phyloP scores from a whole-genome alignment of 2,888 invertebrate species.

The Ptychoptera albimana region DNA sequence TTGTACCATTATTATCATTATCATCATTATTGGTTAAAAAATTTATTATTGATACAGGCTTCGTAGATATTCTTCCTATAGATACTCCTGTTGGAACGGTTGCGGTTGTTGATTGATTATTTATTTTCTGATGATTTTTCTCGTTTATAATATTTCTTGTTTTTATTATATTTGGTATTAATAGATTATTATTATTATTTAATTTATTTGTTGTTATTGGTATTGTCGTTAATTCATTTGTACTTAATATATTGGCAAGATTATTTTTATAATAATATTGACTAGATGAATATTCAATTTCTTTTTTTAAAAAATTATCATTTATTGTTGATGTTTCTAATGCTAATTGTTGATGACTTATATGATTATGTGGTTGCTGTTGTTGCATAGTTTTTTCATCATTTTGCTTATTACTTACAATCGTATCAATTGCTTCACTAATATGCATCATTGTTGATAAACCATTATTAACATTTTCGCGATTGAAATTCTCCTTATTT shows the following conservation, averaged over 20 bases:
- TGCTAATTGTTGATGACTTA: no score
- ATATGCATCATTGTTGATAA: no score
- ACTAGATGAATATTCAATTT: slow-evolving; percentile 11
- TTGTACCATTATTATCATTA: no score
- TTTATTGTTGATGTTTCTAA: no score
- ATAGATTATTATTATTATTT: no score
- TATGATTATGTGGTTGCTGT: no score
- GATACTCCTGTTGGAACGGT: no score
- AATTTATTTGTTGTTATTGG: background rate
- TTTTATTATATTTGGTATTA: no score
- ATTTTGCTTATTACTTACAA: background rate
- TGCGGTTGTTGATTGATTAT: slow-evolving; percentile 5
- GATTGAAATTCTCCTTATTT: background rate
- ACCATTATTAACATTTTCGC: background rate
- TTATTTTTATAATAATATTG: slow-evolving; percentile 6
- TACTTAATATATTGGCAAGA: slow-evolving; percentile 1
- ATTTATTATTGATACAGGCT: no score
- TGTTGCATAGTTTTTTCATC: background rate
- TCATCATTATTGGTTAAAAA: no score
- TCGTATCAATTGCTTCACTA: background rate
- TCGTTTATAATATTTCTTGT: background rate
- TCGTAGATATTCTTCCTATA: no score
- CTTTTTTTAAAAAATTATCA: slow-evolving; percentile 7
- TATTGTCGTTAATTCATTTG: background rate
- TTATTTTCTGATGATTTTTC: slow-evolving; percentile 7